A percentile compares a stretch with the other conserved stretches of the same genome.
These are phyloP conservation scores for Melanotaenia parkinsoni DNA, from an alignment of 2,797 vertebrate genomes.

Conservation along the genomic window DNA sequence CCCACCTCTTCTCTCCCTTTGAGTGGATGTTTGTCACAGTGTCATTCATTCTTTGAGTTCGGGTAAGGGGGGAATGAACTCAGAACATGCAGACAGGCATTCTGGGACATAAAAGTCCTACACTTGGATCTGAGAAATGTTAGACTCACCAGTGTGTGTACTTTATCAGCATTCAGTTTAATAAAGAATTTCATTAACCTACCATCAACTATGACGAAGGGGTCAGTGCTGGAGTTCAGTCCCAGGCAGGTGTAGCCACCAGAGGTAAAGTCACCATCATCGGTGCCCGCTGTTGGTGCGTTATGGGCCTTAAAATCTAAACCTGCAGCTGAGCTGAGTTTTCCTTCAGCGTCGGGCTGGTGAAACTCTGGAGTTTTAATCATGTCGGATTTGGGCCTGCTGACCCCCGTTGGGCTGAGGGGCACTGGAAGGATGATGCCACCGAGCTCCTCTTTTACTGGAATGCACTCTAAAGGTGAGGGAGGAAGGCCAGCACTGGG, in stretches of 20 bases:
- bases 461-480: constrained; percentile 75
- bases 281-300: constrained; percentile 1
- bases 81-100: too few species aligned
- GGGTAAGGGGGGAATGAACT: too few species aligned
- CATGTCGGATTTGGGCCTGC: constrained; percentile 19
- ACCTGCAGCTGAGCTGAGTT: constrained; percentile 11
- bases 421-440: constrained; percentile 77
- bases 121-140: too few species aligned
- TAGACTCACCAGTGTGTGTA: too few species aligned
- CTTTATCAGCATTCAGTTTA: too few species aligned
- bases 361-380: constrained; percentile 19
- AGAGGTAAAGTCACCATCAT: constrained; percentile 37
- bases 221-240: constrained; percentile 52
- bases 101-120: too few species aligned
- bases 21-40: too few species aligned
- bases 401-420: constrained; percentile 58
- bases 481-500: constrained; percentile 42
- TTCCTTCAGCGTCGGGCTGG: constrained; percentile 1
- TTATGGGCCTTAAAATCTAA: constrained; percentile 35
- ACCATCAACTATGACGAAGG: constrained; percentile 76
- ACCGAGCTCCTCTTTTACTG: constrained; percentile 65
- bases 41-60: too few species aligned
- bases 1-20: too few species aligned
- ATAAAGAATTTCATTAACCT: constrained; percentile 61
- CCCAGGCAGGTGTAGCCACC: constrained; percentile 29